Conservation (phyloP, 2,888 invertebrate genomes). For the Polia nebulosa region DNA sequence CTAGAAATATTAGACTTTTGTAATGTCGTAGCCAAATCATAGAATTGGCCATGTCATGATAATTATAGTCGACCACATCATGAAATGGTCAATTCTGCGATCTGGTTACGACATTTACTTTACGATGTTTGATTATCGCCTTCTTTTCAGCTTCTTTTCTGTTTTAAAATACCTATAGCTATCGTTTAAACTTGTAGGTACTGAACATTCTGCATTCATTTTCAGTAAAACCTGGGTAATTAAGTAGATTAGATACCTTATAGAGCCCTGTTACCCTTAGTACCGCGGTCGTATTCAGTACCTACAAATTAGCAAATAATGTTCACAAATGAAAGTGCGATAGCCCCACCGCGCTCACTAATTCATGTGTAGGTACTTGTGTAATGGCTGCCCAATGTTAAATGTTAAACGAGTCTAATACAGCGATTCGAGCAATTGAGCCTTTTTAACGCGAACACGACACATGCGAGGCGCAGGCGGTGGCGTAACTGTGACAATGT, state of each 20-base stretch:
- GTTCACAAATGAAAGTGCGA: conserved; percentile 83
- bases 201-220: conserved; percentile 65
- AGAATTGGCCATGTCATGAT: background rate
- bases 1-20: background rate
- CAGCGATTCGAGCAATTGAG: conserved; percentile 69
- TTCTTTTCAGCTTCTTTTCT: background rate
- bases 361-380: conserved; percentile 72
- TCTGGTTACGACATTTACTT: background rate
- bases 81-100: background rate
- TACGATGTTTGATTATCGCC: conserved; percentile 10
- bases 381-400: conserved; percentile 64
- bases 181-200: conserved; percentile 14
- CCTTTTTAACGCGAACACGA: conserved; percentile 62
- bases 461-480: conserved; percentile 59
- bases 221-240: conserved; percentile 81
- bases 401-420: conserved; percentile 69
- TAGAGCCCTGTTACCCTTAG: conserved; percentile 77
- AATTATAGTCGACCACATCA: background rate
- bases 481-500: conserved; percentile 76
- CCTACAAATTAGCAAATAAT: conserved; percentile 89
- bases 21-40: background rate
- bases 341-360: conserved; percentile 72
- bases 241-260: conserved; percentile 86
- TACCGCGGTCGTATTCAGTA: conserved; percentile 78
- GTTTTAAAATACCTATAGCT: background rate